Evolutionary conservation across 2,113 vertebrate species (phyloP).

Genomic region (Saccopteryx leptura): DNA sequence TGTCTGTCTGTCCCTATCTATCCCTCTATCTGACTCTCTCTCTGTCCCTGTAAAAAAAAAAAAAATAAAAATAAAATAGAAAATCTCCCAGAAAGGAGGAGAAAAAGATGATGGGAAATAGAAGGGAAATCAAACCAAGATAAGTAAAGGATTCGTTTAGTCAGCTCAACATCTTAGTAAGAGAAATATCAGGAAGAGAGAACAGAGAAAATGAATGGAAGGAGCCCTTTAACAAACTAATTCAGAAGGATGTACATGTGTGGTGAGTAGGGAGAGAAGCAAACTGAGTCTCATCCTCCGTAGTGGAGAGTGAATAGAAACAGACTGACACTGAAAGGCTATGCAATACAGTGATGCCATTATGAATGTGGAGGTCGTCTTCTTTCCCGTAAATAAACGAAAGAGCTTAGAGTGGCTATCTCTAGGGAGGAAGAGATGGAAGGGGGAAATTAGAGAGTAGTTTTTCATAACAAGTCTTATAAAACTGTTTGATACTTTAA

Average conservation of each 20-base stretch:
- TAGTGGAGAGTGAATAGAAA: not conserved
- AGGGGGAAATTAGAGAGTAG: not conserved
- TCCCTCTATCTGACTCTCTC: too few relatives aligned
- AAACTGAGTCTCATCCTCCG: not conserved
- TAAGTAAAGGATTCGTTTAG: not conserved
- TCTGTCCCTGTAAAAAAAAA: too few relatives aligned
- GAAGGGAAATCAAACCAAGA: not conserved
- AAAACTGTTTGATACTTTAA: constrained; percentile 48
- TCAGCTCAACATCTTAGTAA: not conserved
- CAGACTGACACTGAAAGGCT: not conserved
- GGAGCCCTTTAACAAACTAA: not conserved
- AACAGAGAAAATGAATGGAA: not conserved
- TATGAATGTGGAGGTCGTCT: not conserved
- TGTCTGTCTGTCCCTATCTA: too few relatives aligned
- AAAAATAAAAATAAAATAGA: constrained; percentile 28
- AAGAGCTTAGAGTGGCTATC: not conserved
- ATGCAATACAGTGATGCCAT: not conserved
- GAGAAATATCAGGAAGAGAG: not conserved
- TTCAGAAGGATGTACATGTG: not conserved
- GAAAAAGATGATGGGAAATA: not conserved
- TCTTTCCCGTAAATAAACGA: not conserved
- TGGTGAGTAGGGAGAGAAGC: not conserved
- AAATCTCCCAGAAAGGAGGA: not conserved
- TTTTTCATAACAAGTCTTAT: not conserved
- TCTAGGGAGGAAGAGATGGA: not conserved